These are phyloP conservation scores for Drosophila pandora DNA, from an alignment of 1,140 invertebrate genomes.

Conservation along the genomic window DNA sequence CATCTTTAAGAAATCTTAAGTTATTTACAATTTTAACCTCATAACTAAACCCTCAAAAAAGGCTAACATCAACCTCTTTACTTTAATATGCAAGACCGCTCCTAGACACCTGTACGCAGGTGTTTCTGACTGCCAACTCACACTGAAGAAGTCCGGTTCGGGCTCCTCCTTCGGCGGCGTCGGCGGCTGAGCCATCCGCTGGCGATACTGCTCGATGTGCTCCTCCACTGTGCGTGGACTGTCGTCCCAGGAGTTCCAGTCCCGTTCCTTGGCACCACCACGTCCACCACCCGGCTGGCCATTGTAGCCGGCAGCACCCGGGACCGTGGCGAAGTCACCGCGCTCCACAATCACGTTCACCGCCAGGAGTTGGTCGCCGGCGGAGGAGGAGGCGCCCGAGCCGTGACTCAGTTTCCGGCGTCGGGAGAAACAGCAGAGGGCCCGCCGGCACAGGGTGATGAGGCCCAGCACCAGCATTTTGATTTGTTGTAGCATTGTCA, in stretches of 20 bases:
- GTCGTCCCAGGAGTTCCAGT: slow-evolving; percentile 84
- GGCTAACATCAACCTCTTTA: too few species aligned
- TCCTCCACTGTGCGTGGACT: slow-evolving; percentile 80
- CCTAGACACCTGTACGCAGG: background rate
- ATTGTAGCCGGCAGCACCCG: background rate
- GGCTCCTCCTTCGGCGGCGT: slow-evolving; percentile 74
- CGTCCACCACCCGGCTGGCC: background rate
- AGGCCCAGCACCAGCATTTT: slow-evolving; percentile 76
- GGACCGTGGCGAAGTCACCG: slow-evolving; percentile 40
- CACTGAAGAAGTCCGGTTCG: slow-evolving; percentile 80
- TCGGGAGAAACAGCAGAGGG: slow-evolving; percentile 80
- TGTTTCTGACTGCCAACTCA: slow-evolving; percentile 40
- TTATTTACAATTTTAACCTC: too few species aligned
- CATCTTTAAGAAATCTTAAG: too few species aligned
- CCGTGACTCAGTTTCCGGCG: slow-evolving; percentile 68
- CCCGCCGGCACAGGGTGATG: slow-evolving; percentile 70
- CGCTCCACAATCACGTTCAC: slow-evolving; percentile 63
- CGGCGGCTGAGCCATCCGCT: slow-evolving; percentile 74
- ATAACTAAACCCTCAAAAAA: too few species aligned
- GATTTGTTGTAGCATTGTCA: slow-evolving; percentile 70
- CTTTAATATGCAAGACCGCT: background rate
- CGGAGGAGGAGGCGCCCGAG: slow-evolving; percentile 4
- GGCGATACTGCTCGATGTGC: slow-evolving; percentile 83
- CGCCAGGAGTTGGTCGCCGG: slow-evolving; percentile 54
- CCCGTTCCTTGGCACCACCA: slow-evolving; percentile 51